Evolutionary conservation across 2,113 vertebrate genomes (phyloP).

Genomic region (Gracilinanus agilis): DNA sequence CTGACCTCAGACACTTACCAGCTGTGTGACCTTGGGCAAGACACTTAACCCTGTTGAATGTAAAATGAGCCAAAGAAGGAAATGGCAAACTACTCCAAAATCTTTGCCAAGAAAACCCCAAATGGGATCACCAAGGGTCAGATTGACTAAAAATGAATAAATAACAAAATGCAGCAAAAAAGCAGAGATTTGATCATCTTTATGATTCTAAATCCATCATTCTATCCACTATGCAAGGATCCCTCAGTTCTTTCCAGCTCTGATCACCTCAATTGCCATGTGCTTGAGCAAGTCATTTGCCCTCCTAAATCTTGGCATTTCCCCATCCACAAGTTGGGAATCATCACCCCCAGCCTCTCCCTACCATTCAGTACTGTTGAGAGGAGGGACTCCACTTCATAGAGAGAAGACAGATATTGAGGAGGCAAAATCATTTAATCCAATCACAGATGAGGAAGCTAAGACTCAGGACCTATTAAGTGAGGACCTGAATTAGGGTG

Average conservation of each 20-base stretch:
- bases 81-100: no score
- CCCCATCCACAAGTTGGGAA: constrained; percentile 4
- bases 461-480: neutral
- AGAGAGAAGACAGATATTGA: neutral
- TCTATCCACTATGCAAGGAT: neutral
- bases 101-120: no score
- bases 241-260: neutral
- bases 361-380: neutral
- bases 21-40: no score
- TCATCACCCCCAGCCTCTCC: neutral
- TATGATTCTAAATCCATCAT: neutral
- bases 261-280: neutral
- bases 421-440: neutral
- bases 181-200: neutral
- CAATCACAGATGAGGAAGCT: neutral
- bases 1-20: no score
- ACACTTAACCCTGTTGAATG: no score
- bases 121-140: no score
- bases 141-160: no score
- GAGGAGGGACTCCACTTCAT: neutral
- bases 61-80: no score
- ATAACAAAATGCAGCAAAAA: no score
- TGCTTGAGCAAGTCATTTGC: neutral
- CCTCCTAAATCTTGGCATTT: neutral
- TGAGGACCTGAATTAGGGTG: neutral